Percentiles rank a stretch among this genome's conserved stretches.
Conservation (phyloP, 2,113 vertebrate species). For the Forbesichthys agassizii region DNA sequence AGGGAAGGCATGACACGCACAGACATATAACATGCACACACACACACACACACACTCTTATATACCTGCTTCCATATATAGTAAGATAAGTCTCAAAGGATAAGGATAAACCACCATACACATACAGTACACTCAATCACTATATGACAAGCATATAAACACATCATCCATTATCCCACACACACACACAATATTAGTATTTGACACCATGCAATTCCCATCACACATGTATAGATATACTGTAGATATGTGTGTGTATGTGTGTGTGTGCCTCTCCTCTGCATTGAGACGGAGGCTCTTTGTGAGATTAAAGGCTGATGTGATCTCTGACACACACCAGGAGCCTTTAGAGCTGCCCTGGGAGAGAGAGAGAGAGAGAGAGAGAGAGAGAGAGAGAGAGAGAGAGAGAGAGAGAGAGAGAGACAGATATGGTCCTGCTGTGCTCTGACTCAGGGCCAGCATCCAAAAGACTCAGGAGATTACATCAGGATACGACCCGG, state of each 20-base stretch:
- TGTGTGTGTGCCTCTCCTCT: not conserved
- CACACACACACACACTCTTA: slow-evolving; percentile 37
- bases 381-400: too few species aligned
- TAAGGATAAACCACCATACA: slow-evolving; percentile 5
- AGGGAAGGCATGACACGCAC: not conserved
- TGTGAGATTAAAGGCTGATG: slow-evolving; percentile 66
- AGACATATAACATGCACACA: not conserved
- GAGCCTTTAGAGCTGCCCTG: too few species aligned
- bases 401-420: too few species aligned
- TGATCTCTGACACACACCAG: slow-evolving; percentile 63
- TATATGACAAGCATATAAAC: not conserved
- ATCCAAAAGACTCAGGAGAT: slow-evolving; percentile 4
- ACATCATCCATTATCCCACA: not conserved
- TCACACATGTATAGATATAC: not conserved
- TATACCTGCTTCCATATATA: slow-evolving; percentile 63
- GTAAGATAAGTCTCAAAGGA: too few species aligned
- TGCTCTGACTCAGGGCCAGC: slow-evolving; percentile 38
- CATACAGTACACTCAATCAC: slow-evolving; percentile 33
- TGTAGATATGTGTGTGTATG: not conserved
- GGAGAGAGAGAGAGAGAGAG: too few species aligned
- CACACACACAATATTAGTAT: not conserved
- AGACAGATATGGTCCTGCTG: not conserved
- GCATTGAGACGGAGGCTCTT: slow-evolving; percentile 49
- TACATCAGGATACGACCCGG: not conserved
- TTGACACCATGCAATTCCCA: slow-evolving; percentile 11